Evolutionary conservation across 1,140 invertebrate species (phyloP), one percentile per base, ranked within the genome.

Genomic region (Drosophila kikkawai): DNA sequence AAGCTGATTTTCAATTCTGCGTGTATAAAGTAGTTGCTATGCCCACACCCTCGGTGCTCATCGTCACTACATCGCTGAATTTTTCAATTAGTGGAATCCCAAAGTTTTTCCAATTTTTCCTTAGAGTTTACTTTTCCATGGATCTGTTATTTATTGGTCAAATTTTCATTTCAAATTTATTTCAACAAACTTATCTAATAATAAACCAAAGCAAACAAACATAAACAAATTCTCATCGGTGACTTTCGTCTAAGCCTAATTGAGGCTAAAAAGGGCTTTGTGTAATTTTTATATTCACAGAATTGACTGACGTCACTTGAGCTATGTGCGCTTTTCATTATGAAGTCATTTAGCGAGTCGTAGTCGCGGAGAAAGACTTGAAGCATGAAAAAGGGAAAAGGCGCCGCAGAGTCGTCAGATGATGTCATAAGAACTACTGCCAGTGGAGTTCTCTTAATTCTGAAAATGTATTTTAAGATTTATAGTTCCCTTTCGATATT

Each of bases 271-370:
- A 17, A 36, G 47, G 59, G 61, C 22, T 73, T 44, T 60, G 75
- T 82, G 70, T 82, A 65, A 79, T 61, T 56, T 67, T 45, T n/a
- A 32, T 68, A 68, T 79, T 82, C 63, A 65, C 80, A 82, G 55
- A 15, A 34, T 26, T 11, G 15, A 36, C 59, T 82, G 80, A 75
- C 80, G 80, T 82, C 80, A 82, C 67, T 57, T 22, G 55, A 50
- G 37, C 22, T 60, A 42, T 73, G 37, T 60, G 55, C 29, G n/a
- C 13, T 50, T 51, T 60, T 36, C 44, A 73, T 74, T 60, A 51
- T 36, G 11, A 73, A 73, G 26, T 37, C 32, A 60, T n/a, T 74
- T 74, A 60, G 37, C 55, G 22, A 32, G 29, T 59, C 32, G 29
- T 7, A 34, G n/a, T 17, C 19, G 15, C 13, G 19, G 44, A 22